phyloP scores from a whole-genome alignment of 2,797 vertebrate species.

The Scyliorhinus canicula region DNA sequence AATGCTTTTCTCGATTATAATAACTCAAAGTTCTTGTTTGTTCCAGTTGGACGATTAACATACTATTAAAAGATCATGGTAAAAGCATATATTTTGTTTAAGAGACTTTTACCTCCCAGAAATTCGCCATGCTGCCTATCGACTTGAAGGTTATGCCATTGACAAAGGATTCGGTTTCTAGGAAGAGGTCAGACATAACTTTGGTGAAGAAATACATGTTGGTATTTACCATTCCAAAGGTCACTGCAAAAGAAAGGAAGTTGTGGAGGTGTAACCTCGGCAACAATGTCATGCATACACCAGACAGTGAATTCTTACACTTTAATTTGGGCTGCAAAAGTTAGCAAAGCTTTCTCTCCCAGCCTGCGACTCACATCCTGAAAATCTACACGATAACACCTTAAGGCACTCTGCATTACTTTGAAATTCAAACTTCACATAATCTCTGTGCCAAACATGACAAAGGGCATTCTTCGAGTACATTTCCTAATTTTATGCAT shows the following conservation, averaged over 20 bases:
- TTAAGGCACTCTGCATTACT: neutral
- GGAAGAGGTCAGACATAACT: slow-evolving; percentile 52
- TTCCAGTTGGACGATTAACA: neutral
- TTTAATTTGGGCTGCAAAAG: neutral
- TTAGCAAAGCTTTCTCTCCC: neutral
- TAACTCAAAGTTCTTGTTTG: neutral
- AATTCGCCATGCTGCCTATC: slow-evolving; percentile 49
- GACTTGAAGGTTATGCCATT: slow-evolving; percentile 44
- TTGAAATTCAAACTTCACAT: neutral
- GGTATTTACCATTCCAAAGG: slow-evolving; percentile 51
- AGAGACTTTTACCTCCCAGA: slow-evolving; percentile 53
- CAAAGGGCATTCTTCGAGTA: neutral
- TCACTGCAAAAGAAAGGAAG: slow-evolving; percentile 44
- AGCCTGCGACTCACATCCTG: neutral
- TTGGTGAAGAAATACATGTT: slow-evolving; percentile 55
- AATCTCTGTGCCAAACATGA: neutral
- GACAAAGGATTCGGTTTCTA: slow-evolving; percentile 45
- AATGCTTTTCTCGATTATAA: neutral
- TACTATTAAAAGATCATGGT: neutral
- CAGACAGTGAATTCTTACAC: neutral
- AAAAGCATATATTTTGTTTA: neutral
- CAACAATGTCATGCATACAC: neutral
- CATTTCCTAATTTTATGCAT: neutral
- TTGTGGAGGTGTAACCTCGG: neutral
- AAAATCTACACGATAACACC: neutral